A percentile compares a stretch with the other conserved stretches of the same genome.
These are phyloP conservation scores for Melanotaenia parkinsoni DNA, from an alignment of 2,797 vertebrate species.

Conservation along the genomic window DNA sequence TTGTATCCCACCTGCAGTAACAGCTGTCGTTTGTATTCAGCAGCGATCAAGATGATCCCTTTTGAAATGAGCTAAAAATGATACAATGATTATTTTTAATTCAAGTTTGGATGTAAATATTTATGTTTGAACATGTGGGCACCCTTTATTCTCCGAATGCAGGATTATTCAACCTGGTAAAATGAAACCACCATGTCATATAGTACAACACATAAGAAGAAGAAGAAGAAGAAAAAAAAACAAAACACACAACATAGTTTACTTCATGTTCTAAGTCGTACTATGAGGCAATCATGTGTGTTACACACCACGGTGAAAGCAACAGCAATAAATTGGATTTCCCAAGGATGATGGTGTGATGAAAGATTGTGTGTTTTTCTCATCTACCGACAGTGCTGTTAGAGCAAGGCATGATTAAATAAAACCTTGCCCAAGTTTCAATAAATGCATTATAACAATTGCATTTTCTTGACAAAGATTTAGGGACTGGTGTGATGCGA, in stretches of 20 bases:
- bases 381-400: conserved; percentile 85
- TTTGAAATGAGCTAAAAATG: conserved; percentile 15
- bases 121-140: conserved; percentile 4
- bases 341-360: conserved; percentile 85
- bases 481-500: conserved; percentile 88
- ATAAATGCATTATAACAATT: conserved; percentile 88
- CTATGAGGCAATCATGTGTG: conserved; percentile 65
- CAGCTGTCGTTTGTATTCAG: not conserved
- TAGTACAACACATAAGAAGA: conserved; percentile 26
- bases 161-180: conserved; percentile 50
- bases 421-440: conserved; percentile 88
- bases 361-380: conserved; percentile 87
- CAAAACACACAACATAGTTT: conserved; percentile 54
- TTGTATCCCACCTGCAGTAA: conserved; percentile 2
- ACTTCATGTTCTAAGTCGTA: conserved; percentile 57
- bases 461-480: conserved; percentile 89
- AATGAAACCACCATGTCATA: conserved; percentile 61
- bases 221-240: not conserved
- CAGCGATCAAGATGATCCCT: conserved; percentile 2
- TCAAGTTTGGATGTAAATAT: conserved; percentile 4
- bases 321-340: conserved; percentile 84
- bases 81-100: not conserved
- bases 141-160: conserved; percentile 28
- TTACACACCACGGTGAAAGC: conserved; percentile 60
- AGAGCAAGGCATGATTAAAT: conserved; percentile 84